Conservation (phyloP, 2,113 vertebrate genomes). For the Helogale parvula region DNA sequence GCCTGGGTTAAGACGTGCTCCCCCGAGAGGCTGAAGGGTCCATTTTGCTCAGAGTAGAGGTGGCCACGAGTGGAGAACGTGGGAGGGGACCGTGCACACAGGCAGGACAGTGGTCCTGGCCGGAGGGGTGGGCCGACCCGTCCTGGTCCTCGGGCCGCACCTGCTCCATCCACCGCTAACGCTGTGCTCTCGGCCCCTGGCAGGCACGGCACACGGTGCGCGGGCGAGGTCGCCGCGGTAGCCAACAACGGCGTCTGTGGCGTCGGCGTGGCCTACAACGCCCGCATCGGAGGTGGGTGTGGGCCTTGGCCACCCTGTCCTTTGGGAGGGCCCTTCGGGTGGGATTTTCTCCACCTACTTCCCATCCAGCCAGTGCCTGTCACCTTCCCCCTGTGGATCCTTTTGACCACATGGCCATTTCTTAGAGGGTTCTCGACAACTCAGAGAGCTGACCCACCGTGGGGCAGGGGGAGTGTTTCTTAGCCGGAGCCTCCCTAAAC, state of each 20-base stretch:
- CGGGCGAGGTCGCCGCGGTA: constrained; percentile 94
- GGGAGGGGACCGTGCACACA: too few relatives aligned
- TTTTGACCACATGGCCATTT: neutral
- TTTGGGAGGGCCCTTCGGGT: neutral
- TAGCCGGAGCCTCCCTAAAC: neutral
- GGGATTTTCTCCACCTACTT: neutral
- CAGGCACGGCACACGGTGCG: constrained; percentile 97
- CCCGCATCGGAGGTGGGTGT: constrained; percentile 94
- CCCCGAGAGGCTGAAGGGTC: neutral
- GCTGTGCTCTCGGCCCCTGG: neutral
- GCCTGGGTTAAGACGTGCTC: fast-evolving
- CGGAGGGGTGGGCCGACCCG: fast-evolving
- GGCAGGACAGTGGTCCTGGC: fast-evolving
- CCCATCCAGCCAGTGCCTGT: neutral
- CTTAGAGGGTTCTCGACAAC: neutral
- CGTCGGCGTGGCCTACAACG: constrained; percentile 95
- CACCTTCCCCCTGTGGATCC: neutral
- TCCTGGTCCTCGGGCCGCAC: neutral
- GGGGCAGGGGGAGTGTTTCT: neutral
- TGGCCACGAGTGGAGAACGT: neutral
- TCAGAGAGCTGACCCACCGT: neutral
- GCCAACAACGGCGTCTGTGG: constrained; percentile 96
- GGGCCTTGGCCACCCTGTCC: neutral
- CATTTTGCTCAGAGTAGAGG: neutral
- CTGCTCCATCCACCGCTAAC: neutral